Evolutionary conservation across 2,888 invertebrate species (phyloP).

Genomic region (Philaethria dido): DNA sequence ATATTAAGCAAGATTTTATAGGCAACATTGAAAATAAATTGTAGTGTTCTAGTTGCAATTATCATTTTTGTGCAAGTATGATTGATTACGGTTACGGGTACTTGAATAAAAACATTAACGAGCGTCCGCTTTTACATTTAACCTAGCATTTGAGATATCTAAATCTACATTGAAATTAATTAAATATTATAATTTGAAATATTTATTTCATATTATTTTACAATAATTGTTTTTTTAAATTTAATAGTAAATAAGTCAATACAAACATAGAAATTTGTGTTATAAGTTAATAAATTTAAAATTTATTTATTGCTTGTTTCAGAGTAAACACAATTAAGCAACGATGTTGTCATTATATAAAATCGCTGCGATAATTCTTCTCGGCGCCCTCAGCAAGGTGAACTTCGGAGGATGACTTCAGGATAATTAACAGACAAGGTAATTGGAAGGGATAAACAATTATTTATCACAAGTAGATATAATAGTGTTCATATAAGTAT

Average conservation of each 20-base stretch:
- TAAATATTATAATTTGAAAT: no score
- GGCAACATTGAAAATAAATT: no score
- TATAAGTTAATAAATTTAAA: not conserved
- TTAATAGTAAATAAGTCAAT: no score
- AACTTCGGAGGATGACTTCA: slow-evolving; percentile 77
- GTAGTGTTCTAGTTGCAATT: no score
- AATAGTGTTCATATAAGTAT: no score
- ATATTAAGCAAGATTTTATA: no score
- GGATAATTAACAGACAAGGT: slow-evolving; percentile 80
- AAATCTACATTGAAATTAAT: no score
- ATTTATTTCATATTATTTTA: no score
- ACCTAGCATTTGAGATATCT: not conserved
- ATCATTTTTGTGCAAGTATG: no score
- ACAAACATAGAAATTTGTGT: not conserved
- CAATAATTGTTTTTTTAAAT: not conserved
- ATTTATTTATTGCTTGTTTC: slow-evolving; percentile 46
- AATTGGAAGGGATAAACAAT: slow-evolving; percentile 22
- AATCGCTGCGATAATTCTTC: slow-evolving; percentile 64
- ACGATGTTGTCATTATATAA: slow-evolving; percentile 60
- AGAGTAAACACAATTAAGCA: slow-evolving; percentile 46
- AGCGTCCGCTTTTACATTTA: not conserved
- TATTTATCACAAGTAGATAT: no score
- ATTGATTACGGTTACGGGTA: no score
- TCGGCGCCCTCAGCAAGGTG: slow-evolving; percentile 69
- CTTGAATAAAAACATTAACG: no score